Evolutionary conservation across 1,140 invertebrate species (phyloP).

Genomic region (Calliphora vicina): DNA sequence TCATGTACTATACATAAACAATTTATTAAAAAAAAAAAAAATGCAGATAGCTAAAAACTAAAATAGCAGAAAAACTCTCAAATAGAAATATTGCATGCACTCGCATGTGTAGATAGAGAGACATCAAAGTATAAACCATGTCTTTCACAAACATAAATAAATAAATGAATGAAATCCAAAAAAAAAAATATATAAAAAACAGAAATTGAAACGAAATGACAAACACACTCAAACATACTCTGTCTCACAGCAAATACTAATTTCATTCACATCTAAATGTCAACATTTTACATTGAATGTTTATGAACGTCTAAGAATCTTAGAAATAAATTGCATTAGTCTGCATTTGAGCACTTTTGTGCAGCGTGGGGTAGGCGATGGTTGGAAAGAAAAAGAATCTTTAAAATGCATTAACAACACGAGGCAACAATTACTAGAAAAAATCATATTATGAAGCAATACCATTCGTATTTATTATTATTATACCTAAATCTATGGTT

Average conservation of each 20-base stretch:
- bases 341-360: not conserved
- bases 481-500: too few relatives aligned
- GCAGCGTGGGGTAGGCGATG: too few relatives aligned
- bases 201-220: too few relatives aligned
- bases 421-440: not conserved
- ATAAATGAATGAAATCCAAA: not conserved
- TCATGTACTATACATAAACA: not conserved
- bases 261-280: not conserved
- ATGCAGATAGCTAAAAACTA: too few relatives aligned
- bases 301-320: conserved; percentile 5
- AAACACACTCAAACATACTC: not conserved
- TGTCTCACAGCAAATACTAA: not conserved
- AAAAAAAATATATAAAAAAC: not conserved
- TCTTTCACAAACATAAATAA: not conserved
- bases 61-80: not conserved
- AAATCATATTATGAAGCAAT: too few relatives aligned
- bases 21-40: not conserved
- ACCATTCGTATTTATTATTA: too few relatives aligned
- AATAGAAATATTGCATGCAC: not conserved
- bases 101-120: not conserved
- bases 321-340: conserved; percentile 29
- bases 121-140: not conserved
- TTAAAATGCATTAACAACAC: not conserved
- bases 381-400: not conserved
- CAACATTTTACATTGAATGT: not conserved